Base-by-base conservation (phyloP, 2,888 invertebrate genomes). In the Tribolium freemani region DNA sequence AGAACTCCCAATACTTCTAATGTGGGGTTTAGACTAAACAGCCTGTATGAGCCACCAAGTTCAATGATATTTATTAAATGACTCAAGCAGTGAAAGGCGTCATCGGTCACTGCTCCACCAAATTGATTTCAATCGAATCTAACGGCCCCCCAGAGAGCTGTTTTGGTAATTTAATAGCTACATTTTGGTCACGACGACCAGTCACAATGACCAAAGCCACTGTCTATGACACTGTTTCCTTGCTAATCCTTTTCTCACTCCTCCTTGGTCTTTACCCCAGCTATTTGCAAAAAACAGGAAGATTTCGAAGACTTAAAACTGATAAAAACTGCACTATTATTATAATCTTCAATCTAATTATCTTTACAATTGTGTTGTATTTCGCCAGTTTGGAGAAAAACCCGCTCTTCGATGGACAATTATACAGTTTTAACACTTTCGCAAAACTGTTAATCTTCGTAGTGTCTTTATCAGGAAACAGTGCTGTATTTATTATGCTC, bases 401-500 rank as follows among this genome's bases (percentile, higher is more conserved):
- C 48, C 68, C 68, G 6, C n/a, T 72, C 5, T 38, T 21, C 10
- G 31, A 63, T 10, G 51, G 38, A 6, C 51, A 44, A 6, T 13
- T 11, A 9, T 73, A 73, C 48, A 73, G 64, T 53, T 73, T 61
- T 13, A 73, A 73, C 46, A 69, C 73, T 11, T 38, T 73, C 6
- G 60, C 63, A 6, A 66, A 46, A 58, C n/a, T 73, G 5, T 45
- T 73, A 26, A 69, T 70, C 38, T 38, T 66, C 8, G 46, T 66
- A 9, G 66, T 58, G 3, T 53, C 38, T 26, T 3, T 48, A 1
- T 11, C 31, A 8, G 64, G 31, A 11, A 50, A 11, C 21, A 11
- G 56, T 2, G 50, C 9, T 16, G 10, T 50, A 0, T 53, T 9
- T 13, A 45, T 46, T 1, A 6, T 50, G 1, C 16, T 54, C n/a